Evolutionary conservation across 1,140 invertebrate species (phyloP), one percentile per base, ranked within the genome.

Genomic region (Drosophila albomicans): DNA sequence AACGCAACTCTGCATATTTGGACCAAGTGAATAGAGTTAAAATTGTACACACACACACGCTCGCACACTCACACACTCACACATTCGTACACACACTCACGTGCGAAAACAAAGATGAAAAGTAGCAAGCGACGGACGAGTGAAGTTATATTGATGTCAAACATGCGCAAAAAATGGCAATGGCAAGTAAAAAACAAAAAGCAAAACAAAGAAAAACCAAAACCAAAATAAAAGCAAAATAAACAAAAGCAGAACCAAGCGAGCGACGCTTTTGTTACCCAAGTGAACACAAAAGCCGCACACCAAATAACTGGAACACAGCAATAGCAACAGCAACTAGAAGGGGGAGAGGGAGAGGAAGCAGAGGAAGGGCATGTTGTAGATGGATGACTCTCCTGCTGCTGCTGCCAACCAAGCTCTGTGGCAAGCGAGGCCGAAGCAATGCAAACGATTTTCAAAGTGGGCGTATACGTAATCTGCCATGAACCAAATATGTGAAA

Each of bases 371-470:
- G 35, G 30, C 35, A 5, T 5, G 16, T 20, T 49, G 10, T n/a
- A 51, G 35, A 67, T 58, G 43, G 51, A 54, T 57, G 54, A 35
- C 25, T 30, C 25, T 30, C 11, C 51, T 54, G 25, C 48, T 28
- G 11, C 46, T 38, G 35, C 20, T 25, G 20, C 20, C 20, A 25
- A n/a, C 58, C 6, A 46, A 10, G 35, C 8, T 8, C 35, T 38
- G 7, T 38, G 35, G 35, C 35, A 38, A 38, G 35, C 54, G 48
- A 49, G 52, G 68, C 43, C 35, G 78, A 64, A 70, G 78, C 78
- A 84, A 84, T 81, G 81, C 82, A 86, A 86, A 79, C 82, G 82
- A 87, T 86, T 87, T 86, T 79, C 71, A 86, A 86, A 87, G 79
- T 71, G 79, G 82, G 82, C 75, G 82, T 79, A 79, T 82, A 87